These are phyloP conservation scores for Zoanthus gigantus DNA, from an alignment of 92 coral and sea anemone species.

Conservation along the genomic window DNA sequence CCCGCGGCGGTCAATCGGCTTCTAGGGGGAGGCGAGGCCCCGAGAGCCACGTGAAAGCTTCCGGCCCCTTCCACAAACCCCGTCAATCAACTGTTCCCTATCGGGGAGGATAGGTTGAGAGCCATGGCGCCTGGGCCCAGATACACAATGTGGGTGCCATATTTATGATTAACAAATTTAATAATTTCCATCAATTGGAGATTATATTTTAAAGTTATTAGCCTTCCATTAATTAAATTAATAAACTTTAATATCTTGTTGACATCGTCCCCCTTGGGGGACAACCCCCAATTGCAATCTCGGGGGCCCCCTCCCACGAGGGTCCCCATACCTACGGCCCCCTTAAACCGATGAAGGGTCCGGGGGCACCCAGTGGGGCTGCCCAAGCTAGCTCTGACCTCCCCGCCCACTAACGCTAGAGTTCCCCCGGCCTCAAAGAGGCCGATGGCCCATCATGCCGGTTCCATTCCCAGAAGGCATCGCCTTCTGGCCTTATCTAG, in stretches of 20 bases:
- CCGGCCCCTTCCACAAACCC: conserved; percentile 55
- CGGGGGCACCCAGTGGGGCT: conserved; percentile 59
- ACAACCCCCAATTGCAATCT: conserved; percentile 49
- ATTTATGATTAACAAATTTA: conserved; percentile 50
- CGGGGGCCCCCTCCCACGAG: conserved; percentile 53
- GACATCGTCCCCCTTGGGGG: conserved; percentile 51
- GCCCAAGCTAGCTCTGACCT: conserved; percentile 50
- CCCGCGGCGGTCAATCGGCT: conserved; percentile 55
- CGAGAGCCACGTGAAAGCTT: conserved; percentile 54
- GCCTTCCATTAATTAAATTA: conserved; percentile 51
- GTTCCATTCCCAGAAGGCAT: conserved; percentile 52
- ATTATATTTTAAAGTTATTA: conserved; percentile 48
- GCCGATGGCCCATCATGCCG: conserved; percentile 50
- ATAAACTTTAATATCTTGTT: conserved; percentile 50
- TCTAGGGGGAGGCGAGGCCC: conserved; percentile 55
- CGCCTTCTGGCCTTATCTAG: conserved; percentile 42
- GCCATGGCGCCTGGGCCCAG: conserved; percentile 50
- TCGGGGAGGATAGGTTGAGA: conserved; percentile 44
- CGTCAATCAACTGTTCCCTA: conserved; percentile 54
- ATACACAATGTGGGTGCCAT: conserved; percentile 55
- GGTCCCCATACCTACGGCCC: conserved; percentile 53
- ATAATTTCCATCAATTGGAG: conserved; percentile 50
- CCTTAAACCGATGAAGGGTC: conserved; percentile 52
- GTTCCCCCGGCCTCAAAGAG: conserved; percentile 58
- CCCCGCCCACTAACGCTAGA: conserved; percentile 50